A percentile compares a stretch with the other conserved stretches of the same genome.
phyloP scores from a whole-genome alignment of 23 tunicate species.

The Clavelina lepadiformis region DNA sequence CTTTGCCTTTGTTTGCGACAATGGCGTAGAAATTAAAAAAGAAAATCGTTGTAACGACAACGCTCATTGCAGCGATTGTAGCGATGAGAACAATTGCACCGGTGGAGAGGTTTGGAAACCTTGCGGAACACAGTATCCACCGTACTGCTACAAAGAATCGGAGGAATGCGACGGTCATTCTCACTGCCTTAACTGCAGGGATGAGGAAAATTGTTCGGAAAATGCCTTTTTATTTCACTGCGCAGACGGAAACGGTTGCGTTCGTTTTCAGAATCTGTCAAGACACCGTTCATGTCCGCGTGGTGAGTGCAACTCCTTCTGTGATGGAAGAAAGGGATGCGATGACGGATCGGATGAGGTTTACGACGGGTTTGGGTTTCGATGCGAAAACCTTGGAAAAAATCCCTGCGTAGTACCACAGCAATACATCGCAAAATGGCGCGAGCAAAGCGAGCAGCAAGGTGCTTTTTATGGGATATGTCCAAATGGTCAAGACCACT shows the following conservation, averaged over 20 bases:
- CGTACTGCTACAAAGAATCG: too few species aligned
- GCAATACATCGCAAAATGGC: not conserved
- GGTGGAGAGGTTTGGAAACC: not conserved
- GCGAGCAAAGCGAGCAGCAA: too few species aligned
- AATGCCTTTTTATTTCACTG: constrained; percentile 7
- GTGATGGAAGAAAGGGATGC: constrained; percentile 23
- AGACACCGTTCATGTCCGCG: not conserved
- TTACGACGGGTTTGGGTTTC: constrained; percentile 21
- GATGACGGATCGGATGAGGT: constrained; percentile 27
- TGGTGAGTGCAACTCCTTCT: constrained; percentile 8
- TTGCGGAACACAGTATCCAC: too few species aligned
- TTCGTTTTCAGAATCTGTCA: not conserved
- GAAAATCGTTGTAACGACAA: too few species aligned
- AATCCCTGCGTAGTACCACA: constrained; percentile 12
- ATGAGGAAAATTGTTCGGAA: constrained; percentile 15
- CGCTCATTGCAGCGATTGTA: constrained; percentile 10
- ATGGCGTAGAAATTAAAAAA: too few species aligned
- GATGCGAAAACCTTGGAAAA: constrained; percentile 2
- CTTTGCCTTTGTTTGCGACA: too few species aligned
- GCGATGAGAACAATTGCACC: constrained; percentile 19
- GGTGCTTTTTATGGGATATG: too few species aligned
- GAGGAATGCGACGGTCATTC: not conserved
- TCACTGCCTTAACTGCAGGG: constrained; percentile 20
- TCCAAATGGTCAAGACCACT: constrained; percentile 12
- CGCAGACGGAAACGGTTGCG: constrained; percentile 13